phyloP scores from a whole-genome alignment of 2,888 invertebrate genomes.

The Sussaba pulchella region DNA sequence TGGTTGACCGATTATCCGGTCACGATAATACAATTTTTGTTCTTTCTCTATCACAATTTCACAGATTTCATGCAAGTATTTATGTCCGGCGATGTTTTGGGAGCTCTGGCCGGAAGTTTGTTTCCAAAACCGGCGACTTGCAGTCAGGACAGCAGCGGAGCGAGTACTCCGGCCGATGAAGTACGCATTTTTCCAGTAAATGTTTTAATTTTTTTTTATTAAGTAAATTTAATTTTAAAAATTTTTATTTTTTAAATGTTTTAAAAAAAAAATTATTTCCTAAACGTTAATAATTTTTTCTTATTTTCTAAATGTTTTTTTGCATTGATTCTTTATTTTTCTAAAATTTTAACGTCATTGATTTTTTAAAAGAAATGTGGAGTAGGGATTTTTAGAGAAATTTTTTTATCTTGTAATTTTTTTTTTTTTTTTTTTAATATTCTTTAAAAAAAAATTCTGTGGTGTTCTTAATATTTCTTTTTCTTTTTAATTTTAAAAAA shows the following conservation, averaged over 20 bases:
- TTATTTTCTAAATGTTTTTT: no score
- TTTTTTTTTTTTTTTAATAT: no score
- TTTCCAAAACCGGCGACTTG: conserved; percentile 88
- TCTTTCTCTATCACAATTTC: conserved; percentile 97
- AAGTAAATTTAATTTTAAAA: not conserved
- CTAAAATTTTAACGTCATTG: no score
- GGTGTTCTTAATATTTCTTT: no score
- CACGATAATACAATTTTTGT: conserved; percentile 94
- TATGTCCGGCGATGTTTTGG: conserved; percentile 96
- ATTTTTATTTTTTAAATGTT: not conserved
- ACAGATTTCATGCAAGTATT: conserved; percentile 96
- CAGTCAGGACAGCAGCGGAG: conserved; percentile 91
- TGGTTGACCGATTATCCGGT: conserved; percentile 93
- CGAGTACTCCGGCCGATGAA: conserved; percentile 91
- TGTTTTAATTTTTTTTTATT: no score
- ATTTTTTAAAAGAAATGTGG: no score
- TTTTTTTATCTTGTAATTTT: no score
- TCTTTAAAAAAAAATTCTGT: no score
- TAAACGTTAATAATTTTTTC: no score
- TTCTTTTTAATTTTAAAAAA: no score
- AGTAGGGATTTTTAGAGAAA: no score
- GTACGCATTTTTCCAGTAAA: conserved; percentile 80
- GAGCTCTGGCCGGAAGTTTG: conserved; percentile 93
- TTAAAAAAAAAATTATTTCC: not conserved
- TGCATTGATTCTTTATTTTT: no score